These are phyloP conservation scores for Temnopleurus reevesii DNA, from an alignment of 53 echinoderm and acorn worm genomes.

Conservation along the genomic window DNA sequence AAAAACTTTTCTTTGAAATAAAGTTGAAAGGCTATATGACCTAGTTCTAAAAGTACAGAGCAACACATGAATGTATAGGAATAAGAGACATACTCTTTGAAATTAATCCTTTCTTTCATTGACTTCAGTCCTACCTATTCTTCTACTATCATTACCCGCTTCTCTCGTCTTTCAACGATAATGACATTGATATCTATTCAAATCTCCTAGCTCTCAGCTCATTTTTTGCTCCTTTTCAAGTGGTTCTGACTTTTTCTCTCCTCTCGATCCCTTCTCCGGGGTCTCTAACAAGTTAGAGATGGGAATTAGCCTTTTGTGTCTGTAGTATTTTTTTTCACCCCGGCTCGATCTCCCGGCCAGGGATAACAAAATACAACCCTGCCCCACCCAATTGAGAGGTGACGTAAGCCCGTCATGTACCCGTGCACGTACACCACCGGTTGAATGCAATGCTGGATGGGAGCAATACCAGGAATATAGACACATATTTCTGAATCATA, in stretches of 20 bases:
- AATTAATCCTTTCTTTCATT: conserved; percentile 43
- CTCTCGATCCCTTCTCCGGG: not conserved
- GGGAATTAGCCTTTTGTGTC: conserved; percentile 27
- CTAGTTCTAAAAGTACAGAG: conserved; percentile 9
- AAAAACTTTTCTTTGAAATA: no score
- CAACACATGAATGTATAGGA: not conserved
- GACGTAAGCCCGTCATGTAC: conserved; percentile 38
- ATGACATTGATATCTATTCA: conserved; percentile 41
- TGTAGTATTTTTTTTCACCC: conserved; percentile 38
- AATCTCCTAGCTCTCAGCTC: not conserved
- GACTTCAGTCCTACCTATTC: not conserved
- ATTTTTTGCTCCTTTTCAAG: not conserved
- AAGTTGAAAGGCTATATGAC: conserved; percentile 5
- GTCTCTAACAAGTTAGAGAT: not conserved
- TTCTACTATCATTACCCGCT: not conserved
- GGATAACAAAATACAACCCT: conserved; percentile 10
- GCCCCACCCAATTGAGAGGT: conserved; percentile 27
- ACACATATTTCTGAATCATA: conserved; percentile 18
- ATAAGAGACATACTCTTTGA: not conserved
- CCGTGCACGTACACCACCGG: conserved; percentile 44
- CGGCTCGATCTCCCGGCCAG: not conserved
- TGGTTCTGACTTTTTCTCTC: not conserved
- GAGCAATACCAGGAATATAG: not conserved
- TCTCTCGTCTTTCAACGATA: not conserved
- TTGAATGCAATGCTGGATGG: not conserved